Conservation (phyloP, 2,888 invertebrate genomes). For the Meteorus cinctellus region DNA sequence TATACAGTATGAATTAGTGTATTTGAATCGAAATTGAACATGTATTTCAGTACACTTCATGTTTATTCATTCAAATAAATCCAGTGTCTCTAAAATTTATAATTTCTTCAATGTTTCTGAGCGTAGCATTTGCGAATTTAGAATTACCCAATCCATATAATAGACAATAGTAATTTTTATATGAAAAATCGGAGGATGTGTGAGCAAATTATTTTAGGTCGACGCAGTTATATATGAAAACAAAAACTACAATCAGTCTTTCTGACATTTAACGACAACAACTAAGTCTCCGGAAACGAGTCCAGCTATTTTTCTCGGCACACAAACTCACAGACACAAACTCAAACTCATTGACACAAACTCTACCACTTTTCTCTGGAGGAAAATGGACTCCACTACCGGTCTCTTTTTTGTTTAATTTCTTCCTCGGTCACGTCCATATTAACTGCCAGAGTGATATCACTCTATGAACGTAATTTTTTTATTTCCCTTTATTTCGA, state of each 20-base stretch:
- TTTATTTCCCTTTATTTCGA: background rate
- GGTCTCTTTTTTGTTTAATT: slow-evolving; percentile 4
- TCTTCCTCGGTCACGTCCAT: slow-evolving; percentile 10
- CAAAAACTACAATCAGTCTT: slow-evolving; percentile 3
- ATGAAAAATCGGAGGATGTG: no score
- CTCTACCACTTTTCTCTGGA: background rate
- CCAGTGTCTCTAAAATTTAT: no score
- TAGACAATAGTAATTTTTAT: no score
- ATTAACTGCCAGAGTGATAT: slow-evolving; percentile 29
- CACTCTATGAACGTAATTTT: slow-evolving; percentile 18
- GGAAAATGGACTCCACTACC: slow-evolving; percentile 29
- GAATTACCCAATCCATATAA: no score
- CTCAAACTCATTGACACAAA: background rate
- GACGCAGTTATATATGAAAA: background rate
- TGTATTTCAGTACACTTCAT: no score
- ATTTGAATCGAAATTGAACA: no score
- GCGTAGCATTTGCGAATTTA: no score
- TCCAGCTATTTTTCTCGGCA: slow-evolving; percentile 27
- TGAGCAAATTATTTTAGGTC: no score
- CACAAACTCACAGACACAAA: background rate
- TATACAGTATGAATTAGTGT: no score
- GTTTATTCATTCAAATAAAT: no score
- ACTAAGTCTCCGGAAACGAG: slow-evolving; percentile 28
- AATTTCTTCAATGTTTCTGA: no score
- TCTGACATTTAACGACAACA: background rate